These are phyloP conservation scores for Anastatus disparis DNA, from an alignment of 1,140 invertebrate genomes.

Conservation along the genomic window DNA sequence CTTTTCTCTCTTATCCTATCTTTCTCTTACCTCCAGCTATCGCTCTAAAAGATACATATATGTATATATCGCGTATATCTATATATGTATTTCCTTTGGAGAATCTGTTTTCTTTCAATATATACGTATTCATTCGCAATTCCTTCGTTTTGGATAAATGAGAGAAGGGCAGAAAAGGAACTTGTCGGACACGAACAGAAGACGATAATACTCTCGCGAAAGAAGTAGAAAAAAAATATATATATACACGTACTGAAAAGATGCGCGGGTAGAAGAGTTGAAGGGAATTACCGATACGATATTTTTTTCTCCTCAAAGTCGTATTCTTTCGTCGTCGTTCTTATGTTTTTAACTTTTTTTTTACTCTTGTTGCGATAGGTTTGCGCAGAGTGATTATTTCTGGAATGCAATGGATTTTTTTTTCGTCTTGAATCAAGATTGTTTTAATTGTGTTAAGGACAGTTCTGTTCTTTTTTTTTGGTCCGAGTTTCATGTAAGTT, in stretches of 20 bases:
- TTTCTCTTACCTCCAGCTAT: too few relatives aligned
- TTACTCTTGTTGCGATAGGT: neutral
- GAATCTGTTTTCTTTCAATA: too few relatives aligned
- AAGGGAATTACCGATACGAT: slow-evolving; percentile 23
- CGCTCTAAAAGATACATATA: too few relatives aligned
- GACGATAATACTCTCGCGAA: slow-evolving; percentile 10
- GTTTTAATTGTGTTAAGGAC: slow-evolving; percentile 42
- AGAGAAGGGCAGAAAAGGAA: slow-evolving; percentile 28
- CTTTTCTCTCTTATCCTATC: too few relatives aligned
- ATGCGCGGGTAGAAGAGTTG: neutral
- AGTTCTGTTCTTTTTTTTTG: slow-evolving; percentile 34
- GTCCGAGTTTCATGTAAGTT: neutral
- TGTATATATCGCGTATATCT: too few relatives aligned
- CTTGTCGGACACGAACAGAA: neutral
- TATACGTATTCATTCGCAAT: slow-evolving; percentile 61
- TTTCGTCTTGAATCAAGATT: neutral
- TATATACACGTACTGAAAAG: too few relatives aligned
- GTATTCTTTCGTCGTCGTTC: neutral
- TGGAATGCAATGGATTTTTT: slow-evolving; percentile 28
- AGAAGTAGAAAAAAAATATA: neutral
- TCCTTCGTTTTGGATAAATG: slow-evolving; percentile 49
- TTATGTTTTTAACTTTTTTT: slow-evolving; percentile 8
- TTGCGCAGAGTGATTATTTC: slow-evolving; percentile 29
- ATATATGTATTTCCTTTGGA: slow-evolving; percentile 16
- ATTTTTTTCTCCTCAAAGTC: neutral